Evolutionary conservation across 2,888 invertebrate species (phyloP).

Genomic region (Ichneumoninae sp.): DNA sequence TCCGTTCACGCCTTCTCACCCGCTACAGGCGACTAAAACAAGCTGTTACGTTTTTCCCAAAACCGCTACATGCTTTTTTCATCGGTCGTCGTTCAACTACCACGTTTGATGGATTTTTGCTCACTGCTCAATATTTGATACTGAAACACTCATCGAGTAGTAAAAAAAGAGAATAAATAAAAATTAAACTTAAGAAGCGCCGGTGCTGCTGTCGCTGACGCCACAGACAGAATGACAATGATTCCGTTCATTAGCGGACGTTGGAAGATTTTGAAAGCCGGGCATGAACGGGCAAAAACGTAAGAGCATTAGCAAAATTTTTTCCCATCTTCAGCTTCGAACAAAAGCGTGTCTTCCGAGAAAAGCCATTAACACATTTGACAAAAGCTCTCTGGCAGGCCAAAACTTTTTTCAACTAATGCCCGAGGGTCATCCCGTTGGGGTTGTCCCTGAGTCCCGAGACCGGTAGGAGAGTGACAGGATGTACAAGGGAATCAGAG

Average conservation of each 20-base stretch:
- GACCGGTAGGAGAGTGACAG: conserved; percentile 7
- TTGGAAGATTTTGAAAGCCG: neutral
- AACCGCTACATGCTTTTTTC: neutral
- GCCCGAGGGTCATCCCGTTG: neutral
- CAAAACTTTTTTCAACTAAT: conserved; percentile 12
- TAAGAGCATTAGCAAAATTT: neutral
- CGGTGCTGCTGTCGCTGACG: neutral
- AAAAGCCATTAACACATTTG: conserved; percentile 29
- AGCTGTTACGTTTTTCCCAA: neutral
- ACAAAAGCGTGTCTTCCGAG: conserved; percentile 5
- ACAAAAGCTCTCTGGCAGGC: conserved; percentile 23
- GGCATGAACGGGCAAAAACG: neutral
- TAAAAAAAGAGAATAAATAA: neutral
- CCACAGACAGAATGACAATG: neutral
- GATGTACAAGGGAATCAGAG: conserved; percentile 13
- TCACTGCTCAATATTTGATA: neutral
- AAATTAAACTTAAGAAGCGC: neutral
- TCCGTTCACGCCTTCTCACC: neutral
- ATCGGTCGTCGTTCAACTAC: neutral
- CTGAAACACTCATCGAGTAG: neutral
- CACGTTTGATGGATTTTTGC: neutral
- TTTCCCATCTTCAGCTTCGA: neutral
- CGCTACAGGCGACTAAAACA: neutral
- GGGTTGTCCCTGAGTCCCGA: neutral
- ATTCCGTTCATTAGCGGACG: neutral